Evolutionary conservation across 1,140 invertebrate genomes (phyloP).

Genomic region (Daktulosphaira vitifoliae): DNA sequence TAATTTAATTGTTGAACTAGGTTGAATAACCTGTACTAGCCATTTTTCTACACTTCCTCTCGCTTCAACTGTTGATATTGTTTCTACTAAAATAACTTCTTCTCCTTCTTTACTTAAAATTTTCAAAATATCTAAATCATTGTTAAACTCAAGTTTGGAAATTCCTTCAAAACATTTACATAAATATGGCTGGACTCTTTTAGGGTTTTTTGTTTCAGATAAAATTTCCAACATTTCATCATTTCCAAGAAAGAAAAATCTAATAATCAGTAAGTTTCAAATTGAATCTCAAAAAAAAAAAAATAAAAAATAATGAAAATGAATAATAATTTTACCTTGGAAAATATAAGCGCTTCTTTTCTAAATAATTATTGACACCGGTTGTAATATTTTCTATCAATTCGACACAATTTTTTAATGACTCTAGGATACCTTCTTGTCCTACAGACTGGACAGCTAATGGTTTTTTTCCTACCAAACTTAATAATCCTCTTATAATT

Average conservation of each 20-base stretch:
- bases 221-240: conserved; percentile 92
- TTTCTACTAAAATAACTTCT: conserved; percentile 58
- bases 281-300: too few species aligned
- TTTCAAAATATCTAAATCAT: conserved; percentile 65
- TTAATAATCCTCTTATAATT: conserved; percentile 74
- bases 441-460: conserved; percentile 66
- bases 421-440: conserved; percentile 61
- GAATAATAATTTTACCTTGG: conserved; percentile 52
- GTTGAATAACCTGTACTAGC: conserved; percentile 57
- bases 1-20: background rate
- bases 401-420: conserved; percentile 60
- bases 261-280: conserved; percentile 36
- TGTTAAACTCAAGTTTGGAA: conserved; percentile 60
- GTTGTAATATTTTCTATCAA: conserved; percentile 74
- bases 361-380: conserved; percentile 81
- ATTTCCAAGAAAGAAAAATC: conserved; percentile 92
- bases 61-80: conserved; percentile 65
- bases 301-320: too few species aligned
- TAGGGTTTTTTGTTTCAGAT: conserved; percentile 82
- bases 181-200: conserved; percentile 79
- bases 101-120: conserved; percentile 83
- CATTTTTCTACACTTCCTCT: conserved; percentile 87
- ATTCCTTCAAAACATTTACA: conserved; percentile 88
- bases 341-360: conserved; percentile 85
- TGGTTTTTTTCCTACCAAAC: conserved; percentile 58